Evolutionary conservation across 2,888 invertebrate species (phyloP), one percentile per base, ranked within the genome.

Genomic region (Dichetophora obliterata): DNA sequence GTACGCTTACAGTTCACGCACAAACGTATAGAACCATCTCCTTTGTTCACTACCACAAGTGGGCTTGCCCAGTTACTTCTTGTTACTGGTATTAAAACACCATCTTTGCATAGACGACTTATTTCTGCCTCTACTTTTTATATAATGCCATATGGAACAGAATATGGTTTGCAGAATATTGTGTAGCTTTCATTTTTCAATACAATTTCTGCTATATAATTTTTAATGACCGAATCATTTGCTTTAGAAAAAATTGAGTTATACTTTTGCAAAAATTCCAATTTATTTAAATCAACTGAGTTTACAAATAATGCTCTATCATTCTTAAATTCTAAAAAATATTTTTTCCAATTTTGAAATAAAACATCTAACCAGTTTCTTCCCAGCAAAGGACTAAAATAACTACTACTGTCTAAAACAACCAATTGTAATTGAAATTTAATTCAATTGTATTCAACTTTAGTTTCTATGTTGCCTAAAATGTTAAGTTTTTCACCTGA

Each of bases 41-140:
- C 43, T 43, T 43, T 43, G 6, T 11, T 43, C 11, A 43, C 43
- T 14, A 43, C 11, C 4, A 43, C 43, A 43, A 76, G 1, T 5
- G 76, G 71, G 43, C 71, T 71, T 9, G 76, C 65, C 70, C 69
- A 75, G 19, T 69, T 69, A 48, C 48, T 75, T n/a, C 48, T 22
- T 9, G 48, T 71, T 11, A 71, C 76, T 9, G 71, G 63, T 3
- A 76, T 19, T 3, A 76, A 63, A 19, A 63, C 37, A 14, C 24
- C 71, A 3, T 31, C 52, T 11, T 52, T 27, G 63, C 61, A 61
- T 1, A 76, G n/a, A 54, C 52, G 19, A 43, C 61, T 37, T 1
- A 71, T 50, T 14, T 76, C 63, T 22, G 1, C 16, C n/a, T 76
- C 48, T 5, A 63, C 76, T 59, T 76, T 76, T 1, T 43, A 37